Percentiles rank a stretch among this genome's conserved stretches.
Conservation (phyloP, 2,797 vertebrate genomes). For the Loriculus beryllinus region DNA sequence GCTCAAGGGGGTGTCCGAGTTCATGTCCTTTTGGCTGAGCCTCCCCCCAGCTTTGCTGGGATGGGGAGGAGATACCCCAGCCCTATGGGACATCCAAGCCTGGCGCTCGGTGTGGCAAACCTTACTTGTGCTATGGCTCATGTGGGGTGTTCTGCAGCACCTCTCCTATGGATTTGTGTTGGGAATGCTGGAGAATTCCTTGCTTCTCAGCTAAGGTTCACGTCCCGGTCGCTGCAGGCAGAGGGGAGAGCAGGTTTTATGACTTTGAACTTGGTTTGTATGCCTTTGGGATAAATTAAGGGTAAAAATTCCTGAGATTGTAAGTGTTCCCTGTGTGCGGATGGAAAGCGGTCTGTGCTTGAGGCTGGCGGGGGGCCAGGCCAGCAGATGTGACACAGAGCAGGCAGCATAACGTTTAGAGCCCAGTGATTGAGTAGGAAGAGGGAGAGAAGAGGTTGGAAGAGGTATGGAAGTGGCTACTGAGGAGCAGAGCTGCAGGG, state of each 20-base stretch:
- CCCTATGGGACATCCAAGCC: accelerated
- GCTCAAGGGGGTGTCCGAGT: neutral
- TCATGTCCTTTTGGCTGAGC: neutral
- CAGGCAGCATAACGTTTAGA: neutral
- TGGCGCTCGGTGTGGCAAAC: neutral
- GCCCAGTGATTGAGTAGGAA: neutral
- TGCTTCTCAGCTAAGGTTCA: neutral
- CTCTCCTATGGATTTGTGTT: neutral
- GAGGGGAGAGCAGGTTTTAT: neutral
- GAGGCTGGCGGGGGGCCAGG: conserved; percentile 21
- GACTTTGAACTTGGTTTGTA: conserved; percentile 7
- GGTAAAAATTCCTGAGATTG: conserved; percentile 19
- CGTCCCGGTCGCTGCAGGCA: neutral
- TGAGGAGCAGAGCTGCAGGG: accelerated
- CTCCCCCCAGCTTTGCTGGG: accelerated
- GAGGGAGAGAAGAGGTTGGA: neutral
- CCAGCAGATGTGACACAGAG: neutral
- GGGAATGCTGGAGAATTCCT: neutral
- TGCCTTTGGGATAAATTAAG: conserved; percentile 19
- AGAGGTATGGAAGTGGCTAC: neutral
- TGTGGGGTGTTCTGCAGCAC: neutral
- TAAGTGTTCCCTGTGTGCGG: neutral
- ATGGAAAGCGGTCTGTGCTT: neutral
- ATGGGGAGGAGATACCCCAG: neutral
- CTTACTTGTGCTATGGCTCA: accelerated